Base-by-base conservation (phyloP, 2,797 vertebrate species). In the Sebastes vulpes region DNA sequence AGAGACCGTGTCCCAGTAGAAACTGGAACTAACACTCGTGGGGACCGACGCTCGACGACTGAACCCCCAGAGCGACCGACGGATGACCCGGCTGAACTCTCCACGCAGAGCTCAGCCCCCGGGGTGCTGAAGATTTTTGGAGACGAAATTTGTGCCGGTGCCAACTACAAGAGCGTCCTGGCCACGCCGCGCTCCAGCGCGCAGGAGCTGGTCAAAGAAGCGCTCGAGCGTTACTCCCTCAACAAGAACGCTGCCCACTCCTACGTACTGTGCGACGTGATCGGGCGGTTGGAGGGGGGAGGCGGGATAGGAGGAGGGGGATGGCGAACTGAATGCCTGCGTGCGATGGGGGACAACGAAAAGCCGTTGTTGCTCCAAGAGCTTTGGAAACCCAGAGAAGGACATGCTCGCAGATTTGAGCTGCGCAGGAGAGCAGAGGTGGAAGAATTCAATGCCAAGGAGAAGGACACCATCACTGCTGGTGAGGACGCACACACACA, bases 151-250 rank as follows among this genome's bases (percentile, higher is more conserved):
- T 97, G 97, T 0, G 93, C 95, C 0, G 98, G 98, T 46, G 97
- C 98, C 77, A 98, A 99, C 95, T 99, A 99, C 92, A 99, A 99
- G 94, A 99, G 98, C 0, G 97, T 99, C 69, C 92, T 99, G 91
- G 98, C 98, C 42, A 99, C 98, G 0, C 96, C 96, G 1, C 95
- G 93, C 63, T 99, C 98, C 0, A 98, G 97, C 0, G 97, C 98
- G 0, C 97, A 92, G 83, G 98, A 99, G 90, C 95, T 99, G 87
- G 97, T 98, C 84, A 98, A 97, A 85, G 98, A 99, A 90, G 98
- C 98, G 0, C 96, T 99, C 21, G 98, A 99, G 23, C 97, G 98
- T 10, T 99, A 99, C 0, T 97, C 97, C 0, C 94, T 99, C 82
- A 97, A 95, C 94, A 97, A 97, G 46, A 95, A 94, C 4, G 92